These are phyloP conservation scores for Drosophila birchii DNA, from an alignment of 2,888 invertebrate genomes.

Conservation along the genomic window DNA sequence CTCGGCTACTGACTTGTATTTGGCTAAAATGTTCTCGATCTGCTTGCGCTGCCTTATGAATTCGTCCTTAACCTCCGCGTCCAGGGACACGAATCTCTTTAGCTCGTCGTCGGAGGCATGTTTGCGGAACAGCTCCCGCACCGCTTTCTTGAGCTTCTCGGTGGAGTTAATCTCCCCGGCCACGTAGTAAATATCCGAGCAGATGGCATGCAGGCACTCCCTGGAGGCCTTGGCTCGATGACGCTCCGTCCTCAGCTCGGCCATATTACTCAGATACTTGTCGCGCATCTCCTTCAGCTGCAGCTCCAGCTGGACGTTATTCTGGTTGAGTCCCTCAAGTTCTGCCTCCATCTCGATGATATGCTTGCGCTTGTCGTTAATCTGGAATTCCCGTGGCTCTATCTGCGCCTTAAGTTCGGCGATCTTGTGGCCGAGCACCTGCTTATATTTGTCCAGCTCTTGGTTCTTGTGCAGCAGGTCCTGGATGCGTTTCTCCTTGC, in stretches of 20 bases:
- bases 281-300: constrained; percentile 91
- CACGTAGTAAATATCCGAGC: constrained; percentile 92
- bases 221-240: constrained; percentile 87
- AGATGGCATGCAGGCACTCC: constrained; percentile 89
- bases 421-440: constrained; percentile 95
- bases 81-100: constrained; percentile 88
- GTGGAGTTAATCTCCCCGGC: constrained; percentile 92
- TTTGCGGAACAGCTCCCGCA: constrained; percentile 84
- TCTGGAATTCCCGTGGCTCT: constrained; percentile 93
- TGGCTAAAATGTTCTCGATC: constrained; percentile 86
- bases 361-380: constrained; percentile 92
- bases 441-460: constrained; percentile 96
- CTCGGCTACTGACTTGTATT: constrained; percentile 67
- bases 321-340: constrained; percentile 91
- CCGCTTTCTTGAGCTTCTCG: constrained; percentile 77
- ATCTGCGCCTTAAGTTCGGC: constrained; percentile 94
- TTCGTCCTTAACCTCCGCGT: constrained; percentile 90
- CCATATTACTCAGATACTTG: constrained; percentile 90
- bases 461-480: constrained; percentile 93
- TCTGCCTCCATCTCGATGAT: constrained; percentile 94
- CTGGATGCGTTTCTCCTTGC: constrained; percentile 93
- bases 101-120: constrained; percentile 90
- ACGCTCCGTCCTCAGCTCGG: constrained; percentile 89
- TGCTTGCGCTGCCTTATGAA: constrained; percentile 93
- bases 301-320: constrained; percentile 88